Evolutionary conservation across 2,797 vertebrate genomes (phyloP).

Genomic region (Clamator glandarius): DNA sequence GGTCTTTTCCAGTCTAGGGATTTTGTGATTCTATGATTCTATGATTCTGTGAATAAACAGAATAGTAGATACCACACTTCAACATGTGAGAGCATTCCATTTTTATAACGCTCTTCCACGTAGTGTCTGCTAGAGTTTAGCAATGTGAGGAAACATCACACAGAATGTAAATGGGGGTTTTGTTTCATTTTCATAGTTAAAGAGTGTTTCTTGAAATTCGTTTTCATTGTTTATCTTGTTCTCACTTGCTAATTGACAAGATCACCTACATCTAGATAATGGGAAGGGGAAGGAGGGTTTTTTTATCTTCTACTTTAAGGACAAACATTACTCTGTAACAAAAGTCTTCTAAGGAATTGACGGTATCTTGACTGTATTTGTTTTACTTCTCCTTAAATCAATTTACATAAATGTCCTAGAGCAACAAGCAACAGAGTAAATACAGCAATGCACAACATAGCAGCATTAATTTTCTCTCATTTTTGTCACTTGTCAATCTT

Average conservation of each 20-base stretch:
- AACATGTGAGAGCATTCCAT: background rate
- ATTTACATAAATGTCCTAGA: background rate
- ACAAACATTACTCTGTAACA: background rate
- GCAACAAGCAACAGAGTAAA: background rate
- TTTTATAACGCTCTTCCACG: background rate
- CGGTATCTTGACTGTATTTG: background rate
- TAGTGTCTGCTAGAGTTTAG: background rate
- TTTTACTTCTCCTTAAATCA: conserved; percentile 7
- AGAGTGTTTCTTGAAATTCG: background rate
- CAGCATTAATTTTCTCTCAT: background rate
- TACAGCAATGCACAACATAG: background rate
- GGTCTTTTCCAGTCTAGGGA: too few relatives aligned
- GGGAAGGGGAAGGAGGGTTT: background rate
- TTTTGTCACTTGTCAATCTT: background rate
- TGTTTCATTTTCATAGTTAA: background rate
- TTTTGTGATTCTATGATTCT: too few relatives aligned
- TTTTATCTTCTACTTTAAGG: conserved; percentile 19
- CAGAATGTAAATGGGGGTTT: background rate
- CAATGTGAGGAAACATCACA: background rate
- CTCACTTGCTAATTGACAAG: background rate
- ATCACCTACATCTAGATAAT: background rate
- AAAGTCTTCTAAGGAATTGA: conserved; percentile 6
- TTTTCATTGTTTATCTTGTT: conserved; percentile 17
- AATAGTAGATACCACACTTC: background rate
- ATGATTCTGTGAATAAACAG: background rate